Evolutionary conservation across 2,113 vertebrate genomes (phyloP).

Genomic region (Epinephelus lanceolatus): DNA sequence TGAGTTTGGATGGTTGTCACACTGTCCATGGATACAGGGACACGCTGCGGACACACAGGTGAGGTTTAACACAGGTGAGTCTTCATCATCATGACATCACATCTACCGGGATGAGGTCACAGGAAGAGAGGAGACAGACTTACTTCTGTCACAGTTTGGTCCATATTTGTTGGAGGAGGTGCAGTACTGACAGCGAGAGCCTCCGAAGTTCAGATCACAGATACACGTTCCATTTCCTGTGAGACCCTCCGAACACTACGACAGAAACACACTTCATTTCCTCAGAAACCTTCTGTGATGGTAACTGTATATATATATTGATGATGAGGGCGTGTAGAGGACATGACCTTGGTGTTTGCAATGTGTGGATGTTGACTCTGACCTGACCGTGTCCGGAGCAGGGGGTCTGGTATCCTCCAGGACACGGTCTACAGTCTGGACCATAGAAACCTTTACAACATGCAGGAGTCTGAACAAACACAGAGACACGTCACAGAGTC

Average conservation of each 20-base stretch:
- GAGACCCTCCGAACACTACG: conserved; percentile 88
- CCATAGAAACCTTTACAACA: conserved; percentile 96
- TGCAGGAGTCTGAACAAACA: conserved; percentile 80
- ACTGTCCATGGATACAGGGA: conserved; percentile 87
- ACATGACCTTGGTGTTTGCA: no score
- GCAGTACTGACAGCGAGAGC: conserved; percentile 91
- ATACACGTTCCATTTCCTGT: conserved; percentile 89
- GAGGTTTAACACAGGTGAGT: conserved; percentile 10
- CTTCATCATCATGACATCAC: neutral
- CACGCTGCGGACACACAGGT: conserved; percentile 84
- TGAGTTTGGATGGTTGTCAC: conserved; percentile 86
- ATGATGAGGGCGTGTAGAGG: neutral
- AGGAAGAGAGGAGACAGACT: conserved; percentile 15
- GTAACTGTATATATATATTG: no score
- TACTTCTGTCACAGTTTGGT: conserved; percentile 89
- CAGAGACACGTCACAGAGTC: neutral
- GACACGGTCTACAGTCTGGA: conserved; percentile 89
- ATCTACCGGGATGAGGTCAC: neutral
- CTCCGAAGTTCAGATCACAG: conserved; percentile 87
- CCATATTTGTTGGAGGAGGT: conserved; percentile 85
- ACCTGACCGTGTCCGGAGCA: conserved; percentile 93
- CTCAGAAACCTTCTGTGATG: no score
- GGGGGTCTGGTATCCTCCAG: conserved; percentile 87
- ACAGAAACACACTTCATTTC: neutral
- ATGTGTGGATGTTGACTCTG: conserved; percentile 17